phyloP scores from a whole-genome alignment of 2,113 vertebrate genomes.

The Ploceus nigricollis region DNA sequence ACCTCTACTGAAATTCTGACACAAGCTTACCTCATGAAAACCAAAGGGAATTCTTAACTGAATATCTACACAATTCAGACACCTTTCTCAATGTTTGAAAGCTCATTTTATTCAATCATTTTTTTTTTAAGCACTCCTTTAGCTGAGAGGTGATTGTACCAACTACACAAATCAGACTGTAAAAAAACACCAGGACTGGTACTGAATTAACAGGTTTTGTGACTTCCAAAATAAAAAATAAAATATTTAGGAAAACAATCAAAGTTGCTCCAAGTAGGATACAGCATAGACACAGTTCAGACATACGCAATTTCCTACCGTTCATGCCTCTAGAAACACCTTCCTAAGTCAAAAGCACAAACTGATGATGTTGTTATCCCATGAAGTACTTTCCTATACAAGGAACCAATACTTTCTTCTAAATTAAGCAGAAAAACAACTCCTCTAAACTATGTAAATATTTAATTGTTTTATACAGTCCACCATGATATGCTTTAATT shows the following conservation, averaged over 20 bases:
- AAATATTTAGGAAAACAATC: not conserved
- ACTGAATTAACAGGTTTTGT: not conserved
- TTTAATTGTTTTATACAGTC: not conserved
- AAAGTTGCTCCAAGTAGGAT: not conserved
- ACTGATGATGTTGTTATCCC: not conserved
- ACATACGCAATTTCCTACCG: not conserved
- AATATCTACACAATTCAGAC: not conserved
- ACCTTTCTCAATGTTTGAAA: not conserved
- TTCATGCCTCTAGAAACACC: not conserved
- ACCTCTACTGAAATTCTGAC: not conserved
- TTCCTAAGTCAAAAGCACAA: not conserved
- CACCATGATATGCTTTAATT: not conserved
- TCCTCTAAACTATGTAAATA: not conserved
- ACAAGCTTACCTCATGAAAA: not conserved
- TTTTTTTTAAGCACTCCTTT: not conserved
- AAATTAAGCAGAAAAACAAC: not conserved
- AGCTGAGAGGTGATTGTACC: not conserved
- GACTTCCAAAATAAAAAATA: not conserved
- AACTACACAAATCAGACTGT: not conserved
- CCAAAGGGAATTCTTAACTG: not conserved
- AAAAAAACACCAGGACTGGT: not conserved
- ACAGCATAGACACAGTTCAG: not conserved
- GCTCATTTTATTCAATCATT: not conserved
- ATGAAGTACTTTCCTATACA: not conserved
- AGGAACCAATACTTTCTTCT: not conserved